These are phyloP conservation scores for Lycodopsis pacificus DNA, from an alignment of 2,797 vertebrate genomes.

Conservation along the genomic window DNA sequence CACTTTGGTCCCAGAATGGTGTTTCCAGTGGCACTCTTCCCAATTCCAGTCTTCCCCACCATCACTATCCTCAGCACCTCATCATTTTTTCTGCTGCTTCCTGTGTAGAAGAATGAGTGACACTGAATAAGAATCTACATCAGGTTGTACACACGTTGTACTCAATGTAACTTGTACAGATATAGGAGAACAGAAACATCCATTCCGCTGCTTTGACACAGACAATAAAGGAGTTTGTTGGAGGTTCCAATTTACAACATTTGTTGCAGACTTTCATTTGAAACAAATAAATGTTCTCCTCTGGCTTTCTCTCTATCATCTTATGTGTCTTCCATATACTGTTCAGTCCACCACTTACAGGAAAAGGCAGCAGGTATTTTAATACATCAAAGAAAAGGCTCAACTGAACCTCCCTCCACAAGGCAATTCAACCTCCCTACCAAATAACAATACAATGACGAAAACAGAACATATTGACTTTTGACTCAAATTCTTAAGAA, in stretches of 20 bases:
- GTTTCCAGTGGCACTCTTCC: slow-evolving; percentile 34
- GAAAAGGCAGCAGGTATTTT: neutral
- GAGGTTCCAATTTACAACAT: neutral
- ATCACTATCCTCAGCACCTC: slow-evolving; percentile 28
- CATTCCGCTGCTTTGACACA: neutral
- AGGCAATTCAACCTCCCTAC: no score
- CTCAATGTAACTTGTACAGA: neutral
- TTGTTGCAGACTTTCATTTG: neutral
- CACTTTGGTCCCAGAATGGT: neutral
- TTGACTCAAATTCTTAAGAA: no score
- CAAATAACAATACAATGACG: no score
- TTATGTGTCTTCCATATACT: neutral
- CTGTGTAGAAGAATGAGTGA: neutral
- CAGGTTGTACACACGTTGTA: neutral
- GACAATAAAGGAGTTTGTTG: neutral
- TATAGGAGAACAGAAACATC: neutral
- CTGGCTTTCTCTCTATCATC: neutral
- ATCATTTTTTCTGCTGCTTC: neutral
- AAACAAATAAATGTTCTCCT: neutral
- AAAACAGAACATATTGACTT: no score
- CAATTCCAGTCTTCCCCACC: slow-evolving; percentile 32
- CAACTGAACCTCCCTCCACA: no score
- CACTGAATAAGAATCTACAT: neutral
- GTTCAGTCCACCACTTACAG: neutral
- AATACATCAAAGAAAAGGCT: no score